Evolutionary conservation across 2,888 invertebrate genomes (phyloP), one percentile per base, ranked within the genome.

Genomic region (Lacanobia oleracea): DNA sequence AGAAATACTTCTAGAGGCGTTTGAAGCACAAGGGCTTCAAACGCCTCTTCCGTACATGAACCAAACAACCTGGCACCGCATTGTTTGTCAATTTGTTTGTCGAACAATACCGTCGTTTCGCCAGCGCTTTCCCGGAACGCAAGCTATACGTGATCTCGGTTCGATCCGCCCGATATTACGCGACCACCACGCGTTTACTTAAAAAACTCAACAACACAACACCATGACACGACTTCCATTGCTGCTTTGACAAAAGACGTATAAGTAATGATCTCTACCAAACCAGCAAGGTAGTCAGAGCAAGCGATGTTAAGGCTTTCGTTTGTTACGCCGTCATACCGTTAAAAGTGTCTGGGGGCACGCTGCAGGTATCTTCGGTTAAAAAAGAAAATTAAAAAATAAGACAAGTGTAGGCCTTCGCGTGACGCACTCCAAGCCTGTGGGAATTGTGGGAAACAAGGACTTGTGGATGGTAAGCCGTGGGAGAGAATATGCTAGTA

Each of bases 71-170:
- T 43, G 67, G 69, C 81, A 71, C 64, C 71, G 57, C 54, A 69
- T 63, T 79, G 67, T 82, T 81, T 75, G 76, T 87, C 81, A 81
- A 81, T 78, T 78, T 82, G 78, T 87, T 84, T 85, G 81, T 86
- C 70, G 82, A 86, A 85, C 80, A 85, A 86, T 86, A 77, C 70
- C 70, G 69, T 59, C 81, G 87, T 87, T 88, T 90, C 85, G 89
- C 88, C 81, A 88, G 81, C 81, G 87, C 85, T 88, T 88, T 90
- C 89, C 87, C 85, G 65, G 86, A 89, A 91, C 88, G 90, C 88
- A 82, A 83, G 83, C 82, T 68, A 86, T 90, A 91, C 91, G 91
- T 91, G 90, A 90, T 87, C 78, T 79, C 79, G 71, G 86, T 87
- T 90, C 89, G 87, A 90, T 88, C 82, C 88, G 84, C 83, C 89